Conservation (phyloP, 2,113 vertebrate genomes). For the Euleptes europaea region DNA sequence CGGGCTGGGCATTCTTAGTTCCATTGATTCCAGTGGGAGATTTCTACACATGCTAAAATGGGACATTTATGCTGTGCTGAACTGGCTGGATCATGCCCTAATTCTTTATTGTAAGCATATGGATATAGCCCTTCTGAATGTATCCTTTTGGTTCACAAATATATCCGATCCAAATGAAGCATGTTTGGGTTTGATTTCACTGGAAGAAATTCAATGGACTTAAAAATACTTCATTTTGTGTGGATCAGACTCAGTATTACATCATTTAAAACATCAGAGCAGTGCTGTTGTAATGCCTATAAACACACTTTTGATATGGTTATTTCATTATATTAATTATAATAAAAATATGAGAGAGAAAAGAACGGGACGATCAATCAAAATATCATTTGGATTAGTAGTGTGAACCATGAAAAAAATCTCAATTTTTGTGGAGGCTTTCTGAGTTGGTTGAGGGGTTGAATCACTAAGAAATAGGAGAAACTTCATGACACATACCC, state of each 20-base stretch:
- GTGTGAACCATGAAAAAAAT: not conserved
- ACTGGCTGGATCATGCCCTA: not conserved
- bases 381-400: not conserved
- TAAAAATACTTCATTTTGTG: not conserved
- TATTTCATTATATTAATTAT: slow-evolving; percentile 36
- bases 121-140: not conserved
- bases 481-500: not conserved
- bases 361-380: not conserved
- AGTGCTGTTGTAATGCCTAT: not conserved
- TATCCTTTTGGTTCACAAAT: not conserved
- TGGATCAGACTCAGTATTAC: too few species aligned
- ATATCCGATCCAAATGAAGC: not conserved
- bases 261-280: too few species aligned
- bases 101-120: not conserved
- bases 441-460: not conserved
- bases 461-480: too few species aligned
- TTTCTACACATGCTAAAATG: not conserved
- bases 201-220: not conserved
- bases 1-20: slow-evolving; percentile 16
- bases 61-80: not conserved
- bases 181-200: not conserved
- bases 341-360: not conserved
- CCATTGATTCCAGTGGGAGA: not conserved
- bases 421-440: not conserved
- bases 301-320: slow-evolving; percentile 14